A percentile compares a stretch with the other conserved stretches of the same genome.
Conservation (phyloP, 2,113 vertebrate genomes). For the Phylloscopus trochilus region DNA sequence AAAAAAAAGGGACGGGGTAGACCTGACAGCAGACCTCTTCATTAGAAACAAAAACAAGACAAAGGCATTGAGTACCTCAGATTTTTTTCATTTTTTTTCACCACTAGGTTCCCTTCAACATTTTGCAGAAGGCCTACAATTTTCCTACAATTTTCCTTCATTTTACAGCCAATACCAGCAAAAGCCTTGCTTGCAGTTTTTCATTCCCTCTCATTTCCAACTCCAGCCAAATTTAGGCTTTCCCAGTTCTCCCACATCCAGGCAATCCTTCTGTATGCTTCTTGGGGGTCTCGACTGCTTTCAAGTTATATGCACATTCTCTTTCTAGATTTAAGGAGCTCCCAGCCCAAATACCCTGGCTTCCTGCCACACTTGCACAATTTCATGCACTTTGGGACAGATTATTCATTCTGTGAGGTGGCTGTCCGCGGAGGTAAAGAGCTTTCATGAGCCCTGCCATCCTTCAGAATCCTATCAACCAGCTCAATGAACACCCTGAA, state of each 20-base stretch:
- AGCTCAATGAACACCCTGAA: background rate
- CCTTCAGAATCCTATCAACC: background rate
- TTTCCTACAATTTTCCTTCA: background rate
- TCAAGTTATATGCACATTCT: background rate
- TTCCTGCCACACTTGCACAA: background rate
- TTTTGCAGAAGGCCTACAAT: background rate
- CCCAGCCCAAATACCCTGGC: fast-evolving
- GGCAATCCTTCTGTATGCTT: background rate
- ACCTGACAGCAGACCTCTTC: background rate
- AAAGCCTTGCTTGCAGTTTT: background rate
- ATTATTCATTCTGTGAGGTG: background rate
- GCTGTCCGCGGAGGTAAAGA: background rate
- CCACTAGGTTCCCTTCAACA: background rate
- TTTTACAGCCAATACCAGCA: background rate
- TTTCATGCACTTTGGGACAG: background rate
- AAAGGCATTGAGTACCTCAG: background rate
- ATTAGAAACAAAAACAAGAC: background rate
- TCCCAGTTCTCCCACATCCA: background rate
- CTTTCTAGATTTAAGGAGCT: background rate
- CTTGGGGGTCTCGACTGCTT: background rate
- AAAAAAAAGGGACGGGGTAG: background rate
- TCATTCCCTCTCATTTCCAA: background rate
- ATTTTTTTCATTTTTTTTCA: background rate
- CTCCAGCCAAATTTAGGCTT: background rate
- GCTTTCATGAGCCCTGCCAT: background rate